phyloP scores from a whole-genome alignment of 2,797 vertebrate genomes.

The Halcyon smyrnensis region DNA sequence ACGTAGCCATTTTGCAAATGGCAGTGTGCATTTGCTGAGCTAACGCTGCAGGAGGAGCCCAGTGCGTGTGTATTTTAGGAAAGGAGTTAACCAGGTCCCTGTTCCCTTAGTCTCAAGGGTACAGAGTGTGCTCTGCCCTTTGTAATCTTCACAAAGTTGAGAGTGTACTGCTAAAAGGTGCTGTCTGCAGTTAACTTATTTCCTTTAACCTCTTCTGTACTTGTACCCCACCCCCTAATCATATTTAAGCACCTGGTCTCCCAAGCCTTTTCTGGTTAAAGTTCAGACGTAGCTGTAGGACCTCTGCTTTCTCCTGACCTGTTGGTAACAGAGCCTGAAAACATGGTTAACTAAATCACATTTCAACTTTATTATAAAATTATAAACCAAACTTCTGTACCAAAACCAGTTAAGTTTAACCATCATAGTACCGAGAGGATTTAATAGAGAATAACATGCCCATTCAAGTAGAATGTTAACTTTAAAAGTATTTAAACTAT shows the following conservation, averaged over 20 bases:
- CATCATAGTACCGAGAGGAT: conserved; percentile 51
- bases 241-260: background rate
- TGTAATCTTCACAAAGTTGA: background rate
- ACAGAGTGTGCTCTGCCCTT: background rate
- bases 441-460: conserved; percentile 50
- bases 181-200: background rate
- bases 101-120: background rate
- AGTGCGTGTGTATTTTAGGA: background rate
- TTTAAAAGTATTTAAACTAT: conserved; percentile 56
- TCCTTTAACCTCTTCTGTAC: background rate
- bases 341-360: conserved; percentile 18
- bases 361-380: conserved; percentile 83
- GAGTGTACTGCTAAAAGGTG: background rate
- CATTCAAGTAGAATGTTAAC: conserved; percentile 70
- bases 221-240: too few relatives aligned
- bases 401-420: conserved; percentile 68
- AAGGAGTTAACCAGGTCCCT: background rate
- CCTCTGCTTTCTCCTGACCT: background rate
- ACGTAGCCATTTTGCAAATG: background rate
- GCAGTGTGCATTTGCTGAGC: background rate
- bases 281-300: background rate
- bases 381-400: conserved; percentile 79
- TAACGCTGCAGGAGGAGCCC: background rate
- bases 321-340: background rate
- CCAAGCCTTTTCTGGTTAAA: background rate